Conservation (phyloP, 2,797 vertebrate species). For the Chelon auratus region DNA sequence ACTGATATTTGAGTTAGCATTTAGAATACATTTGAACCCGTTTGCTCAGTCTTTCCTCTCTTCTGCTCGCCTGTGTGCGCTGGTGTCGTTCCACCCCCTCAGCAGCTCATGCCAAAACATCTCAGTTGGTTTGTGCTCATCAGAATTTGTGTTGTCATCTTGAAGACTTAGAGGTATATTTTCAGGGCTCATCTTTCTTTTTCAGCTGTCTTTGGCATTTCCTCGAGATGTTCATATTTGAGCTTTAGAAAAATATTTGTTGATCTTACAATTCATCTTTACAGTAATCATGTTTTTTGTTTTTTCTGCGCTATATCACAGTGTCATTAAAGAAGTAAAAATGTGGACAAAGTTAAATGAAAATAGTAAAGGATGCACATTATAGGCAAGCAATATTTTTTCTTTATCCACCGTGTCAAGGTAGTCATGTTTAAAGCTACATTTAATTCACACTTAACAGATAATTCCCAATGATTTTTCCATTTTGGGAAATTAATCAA, state of each 20-base stretch:
- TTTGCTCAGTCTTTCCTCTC: constrained; percentile 17
- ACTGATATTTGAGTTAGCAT: constrained; percentile 48
- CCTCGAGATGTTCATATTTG: not conserved
- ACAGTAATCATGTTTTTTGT: not conserved
- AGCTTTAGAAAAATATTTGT: not conserved
- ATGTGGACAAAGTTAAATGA: not conserved
- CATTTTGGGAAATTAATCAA: too few relatives aligned
- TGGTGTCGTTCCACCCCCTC: constrained; percentile 24
- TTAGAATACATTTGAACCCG: not conserved
- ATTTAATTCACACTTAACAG: too few relatives aligned
- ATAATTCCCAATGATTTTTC: too few relatives aligned
- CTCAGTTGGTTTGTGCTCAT: not conserved
- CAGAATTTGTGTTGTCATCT: not conserved
- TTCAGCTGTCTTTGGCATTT: not conserved
- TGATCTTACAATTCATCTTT: not conserved
- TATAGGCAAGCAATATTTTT: not conserved
- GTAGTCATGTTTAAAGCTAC: too few relatives aligned
- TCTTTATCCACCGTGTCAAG: too few relatives aligned
- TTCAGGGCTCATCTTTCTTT: not conserved
- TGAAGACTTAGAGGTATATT: too few relatives aligned
- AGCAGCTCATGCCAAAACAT: constrained; percentile 19
- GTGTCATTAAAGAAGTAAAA: not conserved
- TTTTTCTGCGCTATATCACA: not conserved
- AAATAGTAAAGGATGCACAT: not conserved
- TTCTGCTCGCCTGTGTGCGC: constrained; percentile 10